A percentile compares a stretch with the other conserved stretches of the same genome.
Evolutionary conservation across 2,113 vertebrate genomes (phyloP).

Genomic region (Leptobrachium ailaonicum): DNA sequence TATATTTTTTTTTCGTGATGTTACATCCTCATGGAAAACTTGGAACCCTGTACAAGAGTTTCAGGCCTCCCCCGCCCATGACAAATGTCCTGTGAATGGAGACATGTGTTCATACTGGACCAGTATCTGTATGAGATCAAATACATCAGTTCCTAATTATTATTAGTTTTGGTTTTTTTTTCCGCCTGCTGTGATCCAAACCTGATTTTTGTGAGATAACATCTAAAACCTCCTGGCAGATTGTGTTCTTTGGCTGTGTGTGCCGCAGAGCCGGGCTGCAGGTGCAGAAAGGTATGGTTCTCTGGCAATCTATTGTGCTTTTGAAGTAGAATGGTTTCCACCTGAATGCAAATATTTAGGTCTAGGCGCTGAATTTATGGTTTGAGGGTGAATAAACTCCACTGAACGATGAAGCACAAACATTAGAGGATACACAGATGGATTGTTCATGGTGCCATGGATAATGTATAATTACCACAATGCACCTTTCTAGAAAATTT

Average conservation of each 20-base stretch:
- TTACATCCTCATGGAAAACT: too few relatives aligned
- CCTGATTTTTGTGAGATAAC: background rate
- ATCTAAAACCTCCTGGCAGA: background rate
- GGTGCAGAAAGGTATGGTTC: slow-evolving; percentile 18
- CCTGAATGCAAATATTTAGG: background rate
- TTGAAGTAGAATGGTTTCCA: slow-evolving; percentile 8
- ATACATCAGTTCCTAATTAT: background rate
- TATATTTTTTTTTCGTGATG: too few relatives aligned
- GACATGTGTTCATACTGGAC: too few relatives aligned
- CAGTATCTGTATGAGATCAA: slow-evolving; percentile 6
- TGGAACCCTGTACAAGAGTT: too few relatives aligned
- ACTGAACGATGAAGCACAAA: too few relatives aligned
- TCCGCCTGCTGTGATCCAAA: background rate
- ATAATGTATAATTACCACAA: too few relatives aligned
- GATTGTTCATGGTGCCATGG: too few relatives aligned
- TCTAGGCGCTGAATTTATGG: background rate
- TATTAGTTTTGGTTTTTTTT: background rate
- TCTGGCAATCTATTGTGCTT: background rate
- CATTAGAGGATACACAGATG: too few relatives aligned
- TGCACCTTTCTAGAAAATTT: too few relatives aligned
- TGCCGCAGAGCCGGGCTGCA: background rate
- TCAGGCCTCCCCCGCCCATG: too few relatives aligned
- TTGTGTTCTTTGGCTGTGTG: slow-evolving; percentile 8
- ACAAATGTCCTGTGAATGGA: too few relatives aligned
- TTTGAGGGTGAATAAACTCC: too few relatives aligned